Evolutionary conservation across 2,888 invertebrate genomes (phyloP).

Genomic region (Lepidonotus clava): DNA sequence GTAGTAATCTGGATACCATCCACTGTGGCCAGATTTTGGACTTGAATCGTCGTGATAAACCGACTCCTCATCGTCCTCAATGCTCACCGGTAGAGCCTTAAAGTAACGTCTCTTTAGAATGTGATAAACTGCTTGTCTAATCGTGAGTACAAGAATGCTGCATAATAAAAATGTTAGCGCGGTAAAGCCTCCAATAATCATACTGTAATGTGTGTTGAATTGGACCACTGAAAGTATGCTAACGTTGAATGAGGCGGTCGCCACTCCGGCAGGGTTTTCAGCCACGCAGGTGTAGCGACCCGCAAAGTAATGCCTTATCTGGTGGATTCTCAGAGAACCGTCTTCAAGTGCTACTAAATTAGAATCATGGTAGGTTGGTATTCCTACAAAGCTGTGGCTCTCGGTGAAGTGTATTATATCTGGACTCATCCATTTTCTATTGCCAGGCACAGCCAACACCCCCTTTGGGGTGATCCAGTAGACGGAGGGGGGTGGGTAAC

Average conservation of each 20-base stretch:
- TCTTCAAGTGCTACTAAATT: slow-evolving; percentile 28
- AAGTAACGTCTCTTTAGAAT: not conserved
- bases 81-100: not conserved
- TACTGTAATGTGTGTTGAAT: slow-evolving; percentile 64
- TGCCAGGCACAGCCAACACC: not conserved
- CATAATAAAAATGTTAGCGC: slow-evolving; percentile 65
- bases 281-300: slow-evolving; percentile 57
- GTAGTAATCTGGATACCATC: not conserved
- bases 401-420: not conserved
- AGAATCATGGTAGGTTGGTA: slow-evolving; percentile 30
- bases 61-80: not conserved
- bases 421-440: slow-evolving; percentile 37
- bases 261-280: slow-evolving; percentile 65
- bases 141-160: slow-evolving; percentile 65
- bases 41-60: not conserved
- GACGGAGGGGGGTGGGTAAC: slow-evolving; percentile 54
- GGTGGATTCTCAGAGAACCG: slow-evolving; percentile 17
- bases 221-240: slow-evolving; percentile 62
- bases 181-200: slow-evolving; percentile 67
- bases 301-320: slow-evolving; percentile 26
- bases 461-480: slow-evolving; percentile 61
- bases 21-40: not conserved
- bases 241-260: slow-evolving; percentile 64
- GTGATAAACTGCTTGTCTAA: not conserved
- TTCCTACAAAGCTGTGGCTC: not conserved